Evolutionary conservation across 2,888 invertebrate genomes (phyloP).

Genomic region (Tenthredo amoena): DNA sequence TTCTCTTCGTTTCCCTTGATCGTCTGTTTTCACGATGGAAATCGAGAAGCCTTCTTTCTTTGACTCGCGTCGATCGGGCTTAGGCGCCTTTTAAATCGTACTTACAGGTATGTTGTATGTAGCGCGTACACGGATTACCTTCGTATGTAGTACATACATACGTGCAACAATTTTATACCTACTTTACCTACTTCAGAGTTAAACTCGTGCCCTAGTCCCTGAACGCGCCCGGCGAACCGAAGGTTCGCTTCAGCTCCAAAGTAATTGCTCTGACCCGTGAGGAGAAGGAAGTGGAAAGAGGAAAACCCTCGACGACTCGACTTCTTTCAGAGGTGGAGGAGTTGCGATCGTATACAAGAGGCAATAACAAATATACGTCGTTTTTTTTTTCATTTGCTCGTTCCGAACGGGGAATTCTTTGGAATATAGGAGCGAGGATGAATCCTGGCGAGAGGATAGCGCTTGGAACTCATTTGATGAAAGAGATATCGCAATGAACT

Average conservation of each 20-base stretch:
- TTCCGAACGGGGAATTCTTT: background rate
- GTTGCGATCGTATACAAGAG: slow-evolving; percentile 2
- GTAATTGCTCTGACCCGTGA: slow-evolving; percentile 9
- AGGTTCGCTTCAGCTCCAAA: background rate
- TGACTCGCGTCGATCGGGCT: background rate
- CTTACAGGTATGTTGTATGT: background rate
- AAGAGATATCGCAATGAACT: background rate
- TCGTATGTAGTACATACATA: background rate
- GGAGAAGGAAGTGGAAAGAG: background rate
- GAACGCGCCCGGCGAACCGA: background rate
- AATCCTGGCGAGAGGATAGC: background rate
- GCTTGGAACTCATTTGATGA: background rate
- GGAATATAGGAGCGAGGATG: background rate
- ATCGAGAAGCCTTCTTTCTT: background rate
- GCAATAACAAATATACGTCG: background rate
- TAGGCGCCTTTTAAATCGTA: background rate
- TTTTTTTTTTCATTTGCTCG: background rate
- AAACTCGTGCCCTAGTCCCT: background rate
- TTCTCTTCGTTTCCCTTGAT: background rate
- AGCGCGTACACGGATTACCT: background rate
- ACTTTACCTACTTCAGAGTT: background rate
- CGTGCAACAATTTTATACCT: background rate
- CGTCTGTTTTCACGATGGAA: background rate
- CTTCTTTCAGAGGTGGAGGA: background rate
- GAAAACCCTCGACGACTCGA: background rate